A percentile compares a stretch with the other conserved stretches of the same genome.
phyloP scores from a whole-genome alignment of 2,797 vertebrate genomes.

The Gallinago stenura region DNA sequence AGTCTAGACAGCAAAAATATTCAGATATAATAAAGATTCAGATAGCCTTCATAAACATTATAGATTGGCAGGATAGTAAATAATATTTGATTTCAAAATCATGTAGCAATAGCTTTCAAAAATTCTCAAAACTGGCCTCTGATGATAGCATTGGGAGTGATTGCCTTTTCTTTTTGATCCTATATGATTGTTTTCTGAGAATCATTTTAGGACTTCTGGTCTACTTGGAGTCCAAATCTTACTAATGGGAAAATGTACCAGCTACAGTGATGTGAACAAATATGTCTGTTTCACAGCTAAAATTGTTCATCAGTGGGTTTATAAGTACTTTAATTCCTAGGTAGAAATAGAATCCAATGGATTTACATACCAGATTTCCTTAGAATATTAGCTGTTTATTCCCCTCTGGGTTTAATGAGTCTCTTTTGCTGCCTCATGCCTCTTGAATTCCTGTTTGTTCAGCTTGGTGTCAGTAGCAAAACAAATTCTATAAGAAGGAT shows the following conservation, averaged over 20 bases:
- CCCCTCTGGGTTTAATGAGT: background rate
- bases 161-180: background rate
- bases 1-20: background rate
- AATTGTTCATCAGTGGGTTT: background rate
- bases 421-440: background rate
- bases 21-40: background rate
- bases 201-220: background rate
- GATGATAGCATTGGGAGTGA: background rate
- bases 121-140: background rate
- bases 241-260: background rate
- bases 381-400: background rate
- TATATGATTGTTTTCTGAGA: background rate
- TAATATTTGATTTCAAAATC: background rate
- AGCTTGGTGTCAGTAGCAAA: background rate
- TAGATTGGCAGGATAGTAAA: background rate
- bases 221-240: background rate
- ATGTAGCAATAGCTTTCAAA: background rate
- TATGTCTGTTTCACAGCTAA: background rate
- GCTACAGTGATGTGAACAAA: background rate
- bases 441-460: background rate
- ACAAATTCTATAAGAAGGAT: background rate
- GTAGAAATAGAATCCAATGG: background rate
- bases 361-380: background rate
- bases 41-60: background rate
- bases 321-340: background rate